Evolutionary conservation across 2,113 vertebrate genomes (phyloP), one percentile per base, ranked within the genome.

Genomic region (Cebus imitator): DNA sequence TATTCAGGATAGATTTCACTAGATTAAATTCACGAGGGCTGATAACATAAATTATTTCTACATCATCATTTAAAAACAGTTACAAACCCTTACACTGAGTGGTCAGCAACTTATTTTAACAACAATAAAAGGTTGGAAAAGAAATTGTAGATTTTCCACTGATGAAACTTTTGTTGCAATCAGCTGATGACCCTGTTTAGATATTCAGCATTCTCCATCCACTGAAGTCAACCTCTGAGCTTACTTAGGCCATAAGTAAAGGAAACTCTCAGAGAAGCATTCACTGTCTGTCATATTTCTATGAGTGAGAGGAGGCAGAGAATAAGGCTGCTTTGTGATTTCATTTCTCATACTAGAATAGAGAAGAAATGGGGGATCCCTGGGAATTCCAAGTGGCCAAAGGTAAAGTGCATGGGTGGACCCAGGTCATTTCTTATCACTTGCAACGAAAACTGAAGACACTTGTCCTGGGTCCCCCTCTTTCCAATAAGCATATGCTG

Each of bases 1-100:
- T 58, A 75, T 80, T 66, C 87, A 92, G 37, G 66, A 10, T 87
- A 48, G 32, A 11, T 96, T 90, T 97, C 18, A 90, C 13, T 80
- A 91, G 32, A 79, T 83, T 88, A 95, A 89, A 57, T 93, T 91
- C 35, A 43, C 75, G 18, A 78, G 5, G 6, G 20, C 32, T 91
- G n/a, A 32, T 94, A 91, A 30, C 21, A 13, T 57, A 87, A 87
- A 5, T 27, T 81, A 50, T 75, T 91, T n/a, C 12, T 93, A 95
- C 52, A 85, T 87, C 55, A 58, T 80, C 13, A 87, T 61, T 48
- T 82, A 66, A 66, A 83, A 90, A 86, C 80, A 35, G 90, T 81
- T 87, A 55, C 21, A 92, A n/a, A n/a, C 17, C 11, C 1, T 91
- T 66, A 37, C 1, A 35, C 13, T 87, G 25, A 13, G 14, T 85